phyloP scores from a whole-genome alignment of 2,113 vertebrate species.

The Mirounga angustirostris region DNA sequence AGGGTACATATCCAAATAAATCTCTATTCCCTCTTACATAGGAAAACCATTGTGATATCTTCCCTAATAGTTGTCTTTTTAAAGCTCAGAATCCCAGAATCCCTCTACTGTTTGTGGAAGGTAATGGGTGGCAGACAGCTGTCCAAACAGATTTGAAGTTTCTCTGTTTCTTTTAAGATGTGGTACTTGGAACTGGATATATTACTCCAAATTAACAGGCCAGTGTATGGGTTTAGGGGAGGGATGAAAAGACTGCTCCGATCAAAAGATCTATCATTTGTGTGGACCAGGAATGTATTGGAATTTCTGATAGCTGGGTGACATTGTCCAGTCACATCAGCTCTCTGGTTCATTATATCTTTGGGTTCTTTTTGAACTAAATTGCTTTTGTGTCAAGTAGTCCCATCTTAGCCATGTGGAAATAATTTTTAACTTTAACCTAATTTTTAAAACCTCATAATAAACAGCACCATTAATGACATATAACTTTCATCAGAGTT shows the following conservation, averaged over 20 bases:
- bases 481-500: background rate
- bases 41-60: background rate
- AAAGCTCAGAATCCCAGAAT: background rate
- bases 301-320: background rate
- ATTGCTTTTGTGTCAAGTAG: slow-evolving; percentile 15
- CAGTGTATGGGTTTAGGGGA: background rate
- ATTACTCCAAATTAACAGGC: background rate
- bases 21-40: background rate
- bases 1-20: too few species aligned
- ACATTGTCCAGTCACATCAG: background rate
- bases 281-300: background rate
- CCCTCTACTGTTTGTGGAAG: background rate
- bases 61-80: background rate
- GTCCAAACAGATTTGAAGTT: background rate
- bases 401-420: background rate
- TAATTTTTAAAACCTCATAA: background rate
- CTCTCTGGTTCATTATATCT: background rate
- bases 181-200: background rate
- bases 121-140: background rate
- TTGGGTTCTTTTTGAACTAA: slow-evolving; percentile 14
- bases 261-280: background rate
- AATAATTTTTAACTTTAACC: slow-evolving; percentile 13
- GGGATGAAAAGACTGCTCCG: background rate
- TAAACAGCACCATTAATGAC: background rate
- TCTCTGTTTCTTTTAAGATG: background rate